phyloP scores from a whole-genome alignment of 2,888 invertebrate species.

The Latrodectus hesperus region DNA sequence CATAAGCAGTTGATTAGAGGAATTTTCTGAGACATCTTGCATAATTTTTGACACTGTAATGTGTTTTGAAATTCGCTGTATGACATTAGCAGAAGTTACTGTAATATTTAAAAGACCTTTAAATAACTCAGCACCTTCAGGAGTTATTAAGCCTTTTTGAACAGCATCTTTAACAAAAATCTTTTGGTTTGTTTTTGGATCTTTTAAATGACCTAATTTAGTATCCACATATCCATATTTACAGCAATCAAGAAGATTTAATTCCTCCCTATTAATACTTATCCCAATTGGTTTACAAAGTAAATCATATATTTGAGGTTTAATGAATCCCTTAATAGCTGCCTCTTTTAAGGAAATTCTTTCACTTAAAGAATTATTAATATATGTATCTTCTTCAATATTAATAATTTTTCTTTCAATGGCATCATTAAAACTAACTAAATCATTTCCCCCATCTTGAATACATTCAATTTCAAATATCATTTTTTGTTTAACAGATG shows the following conservation, averaged over 20 bases:
- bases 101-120: conserved; percentile 90
- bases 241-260: conserved; percentile 86
- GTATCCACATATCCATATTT: conserved; percentile 74
- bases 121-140: conserved; percentile 79
- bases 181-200: conserved; percentile 72
- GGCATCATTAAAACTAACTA: conserved; percentile 86
- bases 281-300: conserved; percentile 88
- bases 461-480: conserved; percentile 92
- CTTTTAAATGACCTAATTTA: conserved; percentile 72
- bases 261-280: conserved; percentile 81
- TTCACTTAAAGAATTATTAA: conserved; percentile 79
- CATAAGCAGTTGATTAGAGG: neutral
- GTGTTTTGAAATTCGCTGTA: conserved; percentile 87
- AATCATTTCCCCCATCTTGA: conserved; percentile 86
- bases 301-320: conserved; percentile 80
- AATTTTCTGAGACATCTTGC: conserved; percentile 73
- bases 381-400: conserved; percentile 77
- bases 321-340: conserved; percentile 75
- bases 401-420: conserved; percentile 79
- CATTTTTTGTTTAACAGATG: conserved; percentile 87
- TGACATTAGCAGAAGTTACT: conserved; percentile 89
- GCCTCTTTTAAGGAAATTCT: conserved; percentile 83
- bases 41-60: conserved; percentile 79
- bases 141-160: conserved; percentile 74
- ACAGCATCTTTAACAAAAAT: conserved; percentile 69